Evolutionary conservation across 53 echinoderm and acorn worm genomes (phyloP).

Genomic region (Holothuria scabra): DNA sequence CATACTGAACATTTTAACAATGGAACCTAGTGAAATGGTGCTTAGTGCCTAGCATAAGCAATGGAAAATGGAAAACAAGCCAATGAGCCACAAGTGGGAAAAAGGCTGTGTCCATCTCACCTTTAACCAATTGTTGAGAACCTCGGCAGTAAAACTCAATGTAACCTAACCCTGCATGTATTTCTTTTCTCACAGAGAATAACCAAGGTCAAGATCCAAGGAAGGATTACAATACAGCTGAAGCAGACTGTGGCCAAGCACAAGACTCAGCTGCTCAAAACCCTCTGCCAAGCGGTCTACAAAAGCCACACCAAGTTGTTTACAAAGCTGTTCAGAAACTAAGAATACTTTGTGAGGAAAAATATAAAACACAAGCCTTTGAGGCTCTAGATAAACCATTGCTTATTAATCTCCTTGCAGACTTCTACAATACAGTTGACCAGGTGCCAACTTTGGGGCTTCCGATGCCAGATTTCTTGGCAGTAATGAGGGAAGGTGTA

Average conservation of each 20-base stretch:
- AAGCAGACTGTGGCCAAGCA: background rate
- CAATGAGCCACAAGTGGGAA: too few species aligned
- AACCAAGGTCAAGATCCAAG: background rate
- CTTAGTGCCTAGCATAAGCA: too few species aligned
- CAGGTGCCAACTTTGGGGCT: constrained; percentile 41
- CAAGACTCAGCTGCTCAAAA: too few species aligned
- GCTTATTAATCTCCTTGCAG: constrained; percentile 6
- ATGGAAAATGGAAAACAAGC: too few species aligned
- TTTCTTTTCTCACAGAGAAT: too few species aligned
- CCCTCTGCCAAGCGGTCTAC: background rate
- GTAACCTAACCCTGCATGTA: too few species aligned
- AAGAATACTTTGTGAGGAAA: constrained; percentile 8
- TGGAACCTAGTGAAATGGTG: too few species aligned
- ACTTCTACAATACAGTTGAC: constrained; percentile 24
- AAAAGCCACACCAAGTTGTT: constrained; percentile 30
- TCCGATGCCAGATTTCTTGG: constrained; percentile 38
- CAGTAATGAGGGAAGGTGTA: constrained; percentile 32
- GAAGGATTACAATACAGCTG: background rate
- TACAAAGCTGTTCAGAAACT: constrained; percentile 47
- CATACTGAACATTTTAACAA: too few species aligned
- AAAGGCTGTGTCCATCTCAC: too few species aligned
- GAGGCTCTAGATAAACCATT: background rate
- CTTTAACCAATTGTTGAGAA: too few species aligned
- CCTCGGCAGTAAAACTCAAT: too few species aligned
- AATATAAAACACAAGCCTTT: constrained; percentile 11